Conservation (phyloP, 2,113 vertebrate genomes). For the Empidonax alnorum region DNA sequence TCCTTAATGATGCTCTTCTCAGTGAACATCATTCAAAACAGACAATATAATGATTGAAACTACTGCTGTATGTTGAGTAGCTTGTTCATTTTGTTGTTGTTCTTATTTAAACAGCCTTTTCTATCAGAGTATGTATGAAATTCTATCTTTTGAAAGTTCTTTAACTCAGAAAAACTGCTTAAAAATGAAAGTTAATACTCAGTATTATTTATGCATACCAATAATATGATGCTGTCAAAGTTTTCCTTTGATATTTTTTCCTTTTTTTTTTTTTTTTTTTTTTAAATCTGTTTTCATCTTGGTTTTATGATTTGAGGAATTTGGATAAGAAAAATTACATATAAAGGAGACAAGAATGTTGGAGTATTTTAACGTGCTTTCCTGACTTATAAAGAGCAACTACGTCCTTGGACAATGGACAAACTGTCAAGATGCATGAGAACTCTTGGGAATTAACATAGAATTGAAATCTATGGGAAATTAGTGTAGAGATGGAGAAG, state of each 20-base stretch:
- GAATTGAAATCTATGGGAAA: neutral
- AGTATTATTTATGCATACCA: neutral
- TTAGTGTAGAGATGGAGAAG: neutral
- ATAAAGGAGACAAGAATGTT: neutral
- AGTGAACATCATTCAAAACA: neutral
- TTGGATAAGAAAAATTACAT: neutral
- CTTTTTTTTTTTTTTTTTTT: neutral
- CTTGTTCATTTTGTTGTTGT: neutral
- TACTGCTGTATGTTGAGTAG: neutral
- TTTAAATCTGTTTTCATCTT: neutral
- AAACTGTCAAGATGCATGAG: neutral
- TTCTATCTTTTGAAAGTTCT: neutral
- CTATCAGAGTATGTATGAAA: neutral
- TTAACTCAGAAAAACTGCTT: neutral
- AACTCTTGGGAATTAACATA: neutral
- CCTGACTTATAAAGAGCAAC: neutral
- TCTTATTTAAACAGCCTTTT: neutral
- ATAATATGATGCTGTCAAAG: neutral
- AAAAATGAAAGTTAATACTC: neutral
- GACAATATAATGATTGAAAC: neutral
- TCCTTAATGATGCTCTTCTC: slow-evolving; percentile 22
- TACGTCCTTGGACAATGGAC: neutral
- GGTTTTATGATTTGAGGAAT: neutral
- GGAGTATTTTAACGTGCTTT: neutral
- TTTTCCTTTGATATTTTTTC: neutral